These are phyloP conservation scores for Hapalemur alaotrensis DNA, from an alignment of 2,797 vertebrate genomes.

Conservation along the genomic window DNA sequence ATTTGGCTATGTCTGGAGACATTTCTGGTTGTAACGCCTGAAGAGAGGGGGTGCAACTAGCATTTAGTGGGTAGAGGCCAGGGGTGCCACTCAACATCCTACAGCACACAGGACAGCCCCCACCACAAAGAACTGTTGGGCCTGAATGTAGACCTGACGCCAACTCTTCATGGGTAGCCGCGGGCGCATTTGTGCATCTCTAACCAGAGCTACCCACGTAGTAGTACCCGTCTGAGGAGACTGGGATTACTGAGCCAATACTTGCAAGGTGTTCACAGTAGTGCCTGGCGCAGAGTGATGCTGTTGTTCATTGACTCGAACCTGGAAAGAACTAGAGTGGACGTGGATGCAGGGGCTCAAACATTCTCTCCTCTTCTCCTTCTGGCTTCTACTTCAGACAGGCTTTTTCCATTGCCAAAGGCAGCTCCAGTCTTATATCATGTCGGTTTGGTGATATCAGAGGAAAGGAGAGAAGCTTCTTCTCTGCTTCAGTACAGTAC, in stretches of 20 bases:
- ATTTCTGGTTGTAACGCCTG: not conserved
- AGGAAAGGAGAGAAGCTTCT: not conserved
- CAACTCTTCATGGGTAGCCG: not conserved
- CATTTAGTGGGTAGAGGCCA: not conserved
- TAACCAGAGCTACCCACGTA: not conserved
- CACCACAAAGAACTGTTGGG: not conserved
- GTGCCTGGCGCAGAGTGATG: fast-evolving
- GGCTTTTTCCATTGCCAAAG: not conserved
- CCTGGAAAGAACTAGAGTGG: not conserved
- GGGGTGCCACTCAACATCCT: not conserved
- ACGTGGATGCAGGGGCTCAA: not conserved
- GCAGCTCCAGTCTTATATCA: not conserved
- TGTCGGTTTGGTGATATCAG: not conserved
- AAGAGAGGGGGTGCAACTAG: not conserved
- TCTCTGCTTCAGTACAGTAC: not conserved
- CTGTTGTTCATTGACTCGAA: not conserved
- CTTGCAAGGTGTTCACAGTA: not conserved
- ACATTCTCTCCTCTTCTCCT: not conserved
- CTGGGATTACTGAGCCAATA: not conserved
- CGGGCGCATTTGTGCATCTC: not conserved
- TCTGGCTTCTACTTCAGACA: not conserved
- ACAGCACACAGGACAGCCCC: no score
- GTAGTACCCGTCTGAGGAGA: not conserved
- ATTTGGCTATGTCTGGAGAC: not conserved
- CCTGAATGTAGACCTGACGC: not conserved